A percentile compares a stretch with the other conserved stretches of the same genome.
These are phyloP conservation scores for Dicyrtomina minuta DNA, from an alignment of 2,888 invertebrate genomes.

Conservation along the genomic window DNA sequence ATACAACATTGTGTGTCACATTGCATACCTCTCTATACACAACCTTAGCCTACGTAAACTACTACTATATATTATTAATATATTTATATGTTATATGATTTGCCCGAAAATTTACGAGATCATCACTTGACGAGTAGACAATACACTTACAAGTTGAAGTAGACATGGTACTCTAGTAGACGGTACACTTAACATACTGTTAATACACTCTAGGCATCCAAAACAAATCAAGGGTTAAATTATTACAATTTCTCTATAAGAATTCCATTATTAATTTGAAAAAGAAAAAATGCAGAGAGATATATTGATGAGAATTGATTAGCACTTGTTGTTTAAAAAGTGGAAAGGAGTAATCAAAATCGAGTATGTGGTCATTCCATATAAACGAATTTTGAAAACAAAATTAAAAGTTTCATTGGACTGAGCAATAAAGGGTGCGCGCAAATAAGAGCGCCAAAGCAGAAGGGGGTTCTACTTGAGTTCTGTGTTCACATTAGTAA, in stretches of 20 bases:
- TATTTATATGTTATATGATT: slow-evolving; percentile 15
- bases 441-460: not conserved
- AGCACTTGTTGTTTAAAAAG: slow-evolving; percentile 23
- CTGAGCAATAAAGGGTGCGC: slow-evolving; percentile 7
- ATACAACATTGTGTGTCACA: slow-evolving; percentile 23
- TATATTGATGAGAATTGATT: slow-evolving; percentile 31
- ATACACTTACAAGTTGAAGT: slow-evolving; percentile 32
- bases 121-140: slow-evolving; percentile 33
- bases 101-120: slow-evolving; percentile 26
- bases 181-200: not conserved
- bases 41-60: slow-evolving; percentile 7
- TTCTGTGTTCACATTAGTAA: not conserved
- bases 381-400: not conserved
- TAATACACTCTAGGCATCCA: not conserved
- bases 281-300: slow-evolving; percentile 35
- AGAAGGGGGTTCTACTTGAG: slow-evolving; percentile 15
- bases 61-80: slow-evolving; percentile 12
- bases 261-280: not conserved
- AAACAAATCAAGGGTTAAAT: not conserved
- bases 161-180: slow-evolving; percentile 6
- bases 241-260: not conserved
- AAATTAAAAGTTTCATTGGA: slow-evolving; percentile 7
- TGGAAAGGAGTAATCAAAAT: not conserved
- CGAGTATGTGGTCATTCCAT: slow-evolving; percentile 15
- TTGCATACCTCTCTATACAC: slow-evolving; percentile 23